phyloP scores from a whole-genome alignment of 2,113 vertebrate species.

The Prionailurus viverrinus region DNA sequence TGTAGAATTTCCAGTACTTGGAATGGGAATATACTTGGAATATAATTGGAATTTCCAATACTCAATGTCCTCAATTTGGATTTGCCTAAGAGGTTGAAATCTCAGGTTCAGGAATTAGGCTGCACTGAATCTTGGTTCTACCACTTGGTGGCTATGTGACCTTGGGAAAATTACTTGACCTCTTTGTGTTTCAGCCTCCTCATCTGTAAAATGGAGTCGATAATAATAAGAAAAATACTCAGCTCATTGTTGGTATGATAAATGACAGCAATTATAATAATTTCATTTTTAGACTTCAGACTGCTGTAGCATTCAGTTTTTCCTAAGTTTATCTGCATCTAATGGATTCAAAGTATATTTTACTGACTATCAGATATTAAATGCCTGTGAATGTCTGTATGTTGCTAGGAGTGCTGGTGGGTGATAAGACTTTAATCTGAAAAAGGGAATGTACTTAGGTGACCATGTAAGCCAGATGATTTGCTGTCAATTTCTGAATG shows the following conservation, averaged over 20 bases:
- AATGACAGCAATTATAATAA: neutral
- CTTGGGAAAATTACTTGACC: neutral
- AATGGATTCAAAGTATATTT: neutral
- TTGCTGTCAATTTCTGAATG: neutral
- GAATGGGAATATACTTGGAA: too few relatives aligned
- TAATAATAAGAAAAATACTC: neutral
- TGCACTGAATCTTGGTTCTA: neutral
- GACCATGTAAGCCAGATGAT: neutral
- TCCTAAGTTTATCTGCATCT: neutral
- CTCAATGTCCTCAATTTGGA: neutral
- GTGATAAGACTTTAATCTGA: neutral
- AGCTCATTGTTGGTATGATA: neutral
- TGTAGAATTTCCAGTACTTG: neutral
- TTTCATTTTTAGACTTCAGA: neutral
- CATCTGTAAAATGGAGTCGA: neutral
- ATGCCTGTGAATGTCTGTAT: neutral
- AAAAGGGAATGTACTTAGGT: neutral
- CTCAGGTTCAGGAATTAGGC: conserved; percentile 16
- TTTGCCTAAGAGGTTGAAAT: neutral
- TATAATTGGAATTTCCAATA: conserved; percentile 44
- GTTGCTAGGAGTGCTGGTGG: neutral
- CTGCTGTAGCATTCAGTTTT: neutral
- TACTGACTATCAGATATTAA: neutral
- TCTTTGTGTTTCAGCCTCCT: conserved; percentile 31
- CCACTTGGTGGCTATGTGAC: neutral